Evolutionary conservation across 2,113 vertebrate genomes (phyloP), one percentile per base, ranked within the genome.

Genomic region (Aphelocoma coerulescens): DNA sequence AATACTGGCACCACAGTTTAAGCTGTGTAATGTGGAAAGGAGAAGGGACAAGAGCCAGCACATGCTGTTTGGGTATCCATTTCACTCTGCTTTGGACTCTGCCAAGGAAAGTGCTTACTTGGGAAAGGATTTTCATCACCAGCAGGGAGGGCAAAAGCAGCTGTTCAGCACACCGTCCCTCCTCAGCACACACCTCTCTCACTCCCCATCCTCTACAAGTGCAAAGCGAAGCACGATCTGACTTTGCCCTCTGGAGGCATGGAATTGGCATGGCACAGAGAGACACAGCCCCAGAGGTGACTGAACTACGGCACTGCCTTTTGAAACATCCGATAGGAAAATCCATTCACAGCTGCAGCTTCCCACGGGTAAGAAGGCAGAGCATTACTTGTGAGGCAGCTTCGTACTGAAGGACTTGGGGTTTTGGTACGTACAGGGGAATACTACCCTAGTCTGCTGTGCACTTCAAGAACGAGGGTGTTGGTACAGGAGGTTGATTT

Each of bases 231-330:
- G 92, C 76, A 81, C 4, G 86, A 97, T 95, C 95, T 96, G 92
- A 97, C 83, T 97, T 97, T 97, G 95, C 96, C 96, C 96, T 97
- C 96, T 97, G 95, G 95, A 97, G 96, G 95, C 94, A 93, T 1
- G 4, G 80, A 71, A 43, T 80, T 91, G 94, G 95, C 95, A 97
- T 88, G 93, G 92, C 94, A 63, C 54, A 32, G 54, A 79, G 19
- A 44, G 9, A 61, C 11, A 15, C 13, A 77, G 75, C 27, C 62
- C 79, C 63, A 58, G 75, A 73, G 75, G 72, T 51, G 58, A 20
- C 22, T 37, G 62, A 73, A 43, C n/a, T 16, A 32, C 19, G 2
- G 11, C 32, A 20, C 39, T 49, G 66, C 54, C 30, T 65, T 46
- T 41, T 28, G 73, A 72, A 74, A 77, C 35, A 71, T 58, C 55